Evolutionary conservation across 2,797 vertebrate genomes (phyloP), one percentile per base, ranked within the genome.

Genomic region (Lerista edwardsae): DNA sequence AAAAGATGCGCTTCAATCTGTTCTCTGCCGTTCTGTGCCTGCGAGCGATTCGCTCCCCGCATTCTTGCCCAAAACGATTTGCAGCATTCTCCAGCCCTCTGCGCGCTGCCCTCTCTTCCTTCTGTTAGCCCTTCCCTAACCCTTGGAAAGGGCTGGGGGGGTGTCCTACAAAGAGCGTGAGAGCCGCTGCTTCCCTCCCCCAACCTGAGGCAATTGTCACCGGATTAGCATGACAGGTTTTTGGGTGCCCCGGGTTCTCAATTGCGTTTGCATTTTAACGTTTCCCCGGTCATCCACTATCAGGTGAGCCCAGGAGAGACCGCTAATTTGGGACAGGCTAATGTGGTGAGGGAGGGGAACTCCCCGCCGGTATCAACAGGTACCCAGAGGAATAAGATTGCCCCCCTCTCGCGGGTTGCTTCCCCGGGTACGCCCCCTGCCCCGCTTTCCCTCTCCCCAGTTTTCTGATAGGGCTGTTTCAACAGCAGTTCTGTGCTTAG

Each of bases 261-360:
- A 94, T 95, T 93, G 84, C 90, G 91, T 94, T 94, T 89, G 75
- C 92, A 93, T 93, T 86, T 88, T 91, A 95, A 9, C 93, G 92
- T 90, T 86, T 91, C 93, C 84, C 85, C 85, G 36, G 87, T 91
- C 84, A 72, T 89, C 75, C 79, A 61, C 75, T 5, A 25, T 90
- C 74, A 6, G 80, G 87, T 89, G 85, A 81, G 83, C 80, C 14
- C 39, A 75, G 4, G 68, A 86, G 80, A 85, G 71, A 86, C 36
- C 10, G 81, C 47, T 0, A 82, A 85, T 79, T 69, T 44, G 81
- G 91, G 92, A 87, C 41, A 36, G 36, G 80, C 51, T 79, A 82
- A 55, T 12, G 9, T 69, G 44, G 57, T 62, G 72, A 68, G 78
- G 61, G 51, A 23, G n/a, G 31, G 11, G n/a, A 25, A 8, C 34